Base-by-base conservation (phyloP, 64 coral and sea anemone species). In the Porites australiensis region DNA sequence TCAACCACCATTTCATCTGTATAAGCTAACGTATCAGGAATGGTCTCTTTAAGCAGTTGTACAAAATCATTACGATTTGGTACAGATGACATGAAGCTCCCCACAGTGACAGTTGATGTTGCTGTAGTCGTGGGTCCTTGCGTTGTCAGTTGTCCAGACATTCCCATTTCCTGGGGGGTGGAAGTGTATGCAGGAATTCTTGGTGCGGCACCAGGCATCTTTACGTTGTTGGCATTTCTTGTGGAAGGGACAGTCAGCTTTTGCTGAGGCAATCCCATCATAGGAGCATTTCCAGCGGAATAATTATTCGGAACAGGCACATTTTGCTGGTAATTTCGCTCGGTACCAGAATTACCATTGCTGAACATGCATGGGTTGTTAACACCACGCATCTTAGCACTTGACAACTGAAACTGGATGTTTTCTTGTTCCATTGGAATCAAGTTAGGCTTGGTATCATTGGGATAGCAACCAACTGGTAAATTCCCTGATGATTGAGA, bases 331-430 rank as follows among this genome's bases (percentile, higher is more conserved):
- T n/a, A 67, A 22, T 51, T 67, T 21, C 61, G 49, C 13, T 65
- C 81, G 5, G 45, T 18, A 51, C 44, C 11, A 9, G 63, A 84
- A 68, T 44, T 68, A 50, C 37, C 62, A 69, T 20, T 84, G 81
- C 45, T 50, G 64, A 84, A 84, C 61, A 66, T 84, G 45, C 81
- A 84, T n/a, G 81, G 81, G 44, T 15, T 84, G 81, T 84, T 84
- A 19, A 66, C 48, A 10, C 44, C 63, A 0, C 47, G 81, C 15
- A 46, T 49, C 16, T 84, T 84, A 18, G 64, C 50, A 6, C 63
- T 65, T 2, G 61, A 8, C 11, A 50, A 4, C 45, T 51, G 61
- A 47, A 48, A 49, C 62, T 37, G 7, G 18, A 50, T 48, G 46
- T 27, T 11, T 8, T 83, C 80, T 1, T 48, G 60, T 18, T 84